A percentile compares a stretch with the other conserved stretches of the same genome.
phyloP scores from a whole-genome alignment of 1,140 invertebrate genomes.

The Pteromalus puparum region DNA sequence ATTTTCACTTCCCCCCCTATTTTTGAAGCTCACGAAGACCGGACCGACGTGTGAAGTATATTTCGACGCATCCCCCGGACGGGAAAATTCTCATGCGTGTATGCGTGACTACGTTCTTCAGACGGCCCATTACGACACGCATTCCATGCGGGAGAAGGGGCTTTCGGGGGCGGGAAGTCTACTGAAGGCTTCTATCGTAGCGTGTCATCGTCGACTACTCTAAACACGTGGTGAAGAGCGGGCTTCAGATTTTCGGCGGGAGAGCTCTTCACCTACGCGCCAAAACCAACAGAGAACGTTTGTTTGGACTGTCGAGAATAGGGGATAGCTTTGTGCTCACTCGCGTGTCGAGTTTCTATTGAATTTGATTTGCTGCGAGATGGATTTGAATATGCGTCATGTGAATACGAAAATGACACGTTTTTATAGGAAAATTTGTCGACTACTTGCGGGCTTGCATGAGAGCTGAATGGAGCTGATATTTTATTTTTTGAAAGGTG shows the following conservation, averaged over 20 bases:
- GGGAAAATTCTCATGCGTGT: conserved; percentile 15
- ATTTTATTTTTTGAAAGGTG: not conserved
- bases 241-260: not conserved
- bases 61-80: not conserved
- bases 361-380: not conserved
- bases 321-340: not conserved
- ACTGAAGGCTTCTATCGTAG: not conserved
- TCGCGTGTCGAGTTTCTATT: not conserved
- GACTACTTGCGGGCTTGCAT: not conserved
- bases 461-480: not conserved
- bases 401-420: not conserved
- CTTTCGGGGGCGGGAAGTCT: conserved; percentile 11
- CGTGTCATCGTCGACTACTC: not conserved
- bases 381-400: not conserved
- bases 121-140: not conserved
- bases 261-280: not conserved
- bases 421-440: conserved; percentile 1
- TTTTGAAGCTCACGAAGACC: not conserved
- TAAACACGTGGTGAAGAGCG: too few relatives aligned
- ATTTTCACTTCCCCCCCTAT: not conserved
- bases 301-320: not conserved
- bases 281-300: conserved; percentile 11
- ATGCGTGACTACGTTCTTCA: not conserved
- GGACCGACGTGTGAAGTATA: conserved; percentile 20
- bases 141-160: not conserved